These are phyloP conservation scores for Synaphobranchus kaupii DNA, from an alignment of 2,797 vertebrate species.

Conservation along the genomic window DNA sequence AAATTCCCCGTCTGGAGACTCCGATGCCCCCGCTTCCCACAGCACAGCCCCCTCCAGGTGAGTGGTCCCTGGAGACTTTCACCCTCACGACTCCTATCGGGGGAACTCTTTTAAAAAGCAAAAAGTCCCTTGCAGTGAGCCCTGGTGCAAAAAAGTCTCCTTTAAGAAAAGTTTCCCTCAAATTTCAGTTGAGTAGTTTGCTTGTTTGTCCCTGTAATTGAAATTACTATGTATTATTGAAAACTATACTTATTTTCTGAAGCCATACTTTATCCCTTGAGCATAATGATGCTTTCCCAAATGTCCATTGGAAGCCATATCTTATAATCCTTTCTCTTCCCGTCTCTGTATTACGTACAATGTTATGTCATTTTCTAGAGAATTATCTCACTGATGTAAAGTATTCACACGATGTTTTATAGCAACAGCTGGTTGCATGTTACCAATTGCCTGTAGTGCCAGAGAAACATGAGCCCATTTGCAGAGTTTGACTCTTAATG, in stretches of 20 bases:
- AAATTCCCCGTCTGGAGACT: constrained; percentile 90
- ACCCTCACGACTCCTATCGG: background rate
- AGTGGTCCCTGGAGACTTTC: constrained; percentile 26
- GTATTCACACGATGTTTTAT: background rate
- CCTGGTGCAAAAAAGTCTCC: background rate
- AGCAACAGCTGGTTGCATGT: background rate
- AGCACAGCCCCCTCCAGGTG: constrained; percentile 87
- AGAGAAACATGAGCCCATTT: background rate
- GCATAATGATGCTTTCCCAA: background rate
- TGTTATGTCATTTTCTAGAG: background rate
- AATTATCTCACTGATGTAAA: background rate
- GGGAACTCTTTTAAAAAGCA: background rate
- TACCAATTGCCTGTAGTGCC: background rate
- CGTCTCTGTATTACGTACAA: background rate
- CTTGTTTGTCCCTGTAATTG: background rate
- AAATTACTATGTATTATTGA: background rate
- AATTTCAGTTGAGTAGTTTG: background rate
- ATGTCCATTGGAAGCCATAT: background rate
- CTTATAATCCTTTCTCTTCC: background rate
- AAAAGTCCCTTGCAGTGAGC: background rate
- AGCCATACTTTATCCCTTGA: background rate
- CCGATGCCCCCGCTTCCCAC: constrained; percentile 88
- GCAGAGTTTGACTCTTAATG: background rate
- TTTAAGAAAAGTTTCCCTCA: too few relatives aligned
- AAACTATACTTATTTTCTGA: background rate